phyloP scores from a whole-genome alignment of 2,797 vertebrate species.

The Melanotaenia trifasciata region DNA sequence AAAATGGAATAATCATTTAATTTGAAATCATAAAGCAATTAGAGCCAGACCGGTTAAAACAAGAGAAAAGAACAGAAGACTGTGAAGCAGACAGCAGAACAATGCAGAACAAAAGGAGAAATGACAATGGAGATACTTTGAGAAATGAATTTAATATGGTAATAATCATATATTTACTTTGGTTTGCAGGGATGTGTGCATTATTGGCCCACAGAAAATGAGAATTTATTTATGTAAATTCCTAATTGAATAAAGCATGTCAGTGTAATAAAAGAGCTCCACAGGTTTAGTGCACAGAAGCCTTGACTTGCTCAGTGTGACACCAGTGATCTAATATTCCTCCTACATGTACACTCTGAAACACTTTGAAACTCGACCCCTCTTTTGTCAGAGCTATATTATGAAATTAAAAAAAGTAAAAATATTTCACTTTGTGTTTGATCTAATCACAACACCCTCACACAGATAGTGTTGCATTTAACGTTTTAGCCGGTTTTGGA shows the following conservation, averaged over 20 bases:
- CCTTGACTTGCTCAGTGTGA: constrained; percentile 83
- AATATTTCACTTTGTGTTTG: constrained; percentile 66
- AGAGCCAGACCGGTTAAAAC: constrained; percentile 76
- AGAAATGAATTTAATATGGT: constrained; percentile 89
- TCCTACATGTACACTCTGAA: constrained; percentile 77
- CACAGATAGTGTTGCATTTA: constrained; percentile 49
- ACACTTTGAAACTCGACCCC: constrained; percentile 75
- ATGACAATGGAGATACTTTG: constrained; percentile 84
- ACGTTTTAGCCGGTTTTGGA: constrained; percentile 28
- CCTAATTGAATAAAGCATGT: constrained; percentile 89
- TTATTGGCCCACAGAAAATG: constrained; percentile 87
- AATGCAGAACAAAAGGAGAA: constrained; percentile 73
- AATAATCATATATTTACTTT: constrained; percentile 90
- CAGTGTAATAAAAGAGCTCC: constrained; percentile 89
- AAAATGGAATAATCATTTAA: constrained; percentile 85
- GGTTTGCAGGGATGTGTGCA: constrained; percentile 86
- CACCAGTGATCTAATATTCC: constrained; percentile 84
- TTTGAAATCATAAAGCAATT: constrained; percentile 89
- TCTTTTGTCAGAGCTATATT: constrained; percentile 72
- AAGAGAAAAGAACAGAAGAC: constrained; percentile 68
- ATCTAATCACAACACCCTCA: constrained; percentile 62
- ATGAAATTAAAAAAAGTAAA: constrained; percentile 63
- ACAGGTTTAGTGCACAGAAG: constrained; percentile 86
- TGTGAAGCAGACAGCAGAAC: constrained; percentile 58
- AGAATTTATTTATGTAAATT: constrained; percentile 91